Base-by-base conservation (phyloP, 2,888 invertebrate species). In the Dione vanillae region DNA sequence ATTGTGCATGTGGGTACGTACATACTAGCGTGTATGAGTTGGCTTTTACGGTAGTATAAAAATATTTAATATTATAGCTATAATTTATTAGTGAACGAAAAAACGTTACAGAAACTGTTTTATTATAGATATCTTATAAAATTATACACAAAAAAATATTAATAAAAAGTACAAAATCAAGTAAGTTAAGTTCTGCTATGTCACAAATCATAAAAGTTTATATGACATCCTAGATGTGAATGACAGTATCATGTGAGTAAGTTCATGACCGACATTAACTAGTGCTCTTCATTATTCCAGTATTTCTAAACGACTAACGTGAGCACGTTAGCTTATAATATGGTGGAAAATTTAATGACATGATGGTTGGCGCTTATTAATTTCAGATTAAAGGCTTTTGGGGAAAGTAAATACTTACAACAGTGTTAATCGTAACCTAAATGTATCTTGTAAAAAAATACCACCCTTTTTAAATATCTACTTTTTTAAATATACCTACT, bases 271-370 rank as follows among this genome's bases (percentile, higher is more conserved):
- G 49, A 64, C 14, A 37, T 51, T 19, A 20, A 64, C 47, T 64
- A 49, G 47, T 40, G 14, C 64, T 64, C 64, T 40, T 11, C 16
- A 49, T 49, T 49, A 49, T 64, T 49, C 40, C 37, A 64, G n/a
- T 51, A 51, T 49, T 64, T 35, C 64, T 64, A 19, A 51, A 51
- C 20, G 40, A 64, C 40, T 49, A 20, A 64, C 49, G 64, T 40
- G 14, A 40, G 37, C 40, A 37, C 40, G 51, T 64, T 64, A 64
- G 40, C 49, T 51, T 19, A 49, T 64, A 64, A 64, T 51, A 49
- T 64, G 51, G 40, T 49, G 64, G 40, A 51, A 64, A 64, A 49
- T 64, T 64, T 64, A 64, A 64, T 14, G 51, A 64, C 37, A 45
- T 47, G 62, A 47, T 37, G 37, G 49, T 19, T 37, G 35, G 14